Base-by-base conservation (phyloP, 2,888 invertebrate genomes). In the Agrochola litura region DNA sequence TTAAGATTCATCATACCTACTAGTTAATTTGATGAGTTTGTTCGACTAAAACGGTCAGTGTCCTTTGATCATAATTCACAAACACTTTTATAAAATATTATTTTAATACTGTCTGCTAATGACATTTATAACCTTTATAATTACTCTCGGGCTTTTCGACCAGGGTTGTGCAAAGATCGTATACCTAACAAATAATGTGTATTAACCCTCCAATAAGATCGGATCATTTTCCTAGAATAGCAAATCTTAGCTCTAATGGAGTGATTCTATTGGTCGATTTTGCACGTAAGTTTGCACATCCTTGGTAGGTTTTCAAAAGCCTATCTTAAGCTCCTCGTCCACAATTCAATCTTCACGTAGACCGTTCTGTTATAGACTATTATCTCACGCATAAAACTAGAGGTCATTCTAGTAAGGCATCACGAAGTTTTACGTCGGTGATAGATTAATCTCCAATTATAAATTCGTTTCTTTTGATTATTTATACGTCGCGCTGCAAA, bases 11-110 rank as follows among this genome's bases (percentile, higher is more conserved):
- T 54, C 14, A 37, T 19, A 52, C 16, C 8, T 52, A 63, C 16
- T 22, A 56, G 19, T 37, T 56, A n/a, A 71, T 6, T 69, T 43
- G 14, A 68, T 71, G 30, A 46, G 41, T n/a, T 73, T 30, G 25
- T 25, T 43, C 6, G 5, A 19, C 22, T 69, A 1, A 30, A 22
- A 63, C 6, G 9, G 9, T 19, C 14, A 52, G 16, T 61, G 30
- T 41, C 22, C 12, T 0, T 49, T 49, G 5, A 60, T 60, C 22
- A 46, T 12, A 10, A 8, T 71, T 37, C 16, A 73, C 16, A 10
- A 25, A 54, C 9, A 72, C 14, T 25, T 22, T 30, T 41, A n/a
- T 19, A 25, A 72, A 72, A 37, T 46, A 30, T 25, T 25, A 41
- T 41, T 54, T n/a, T 25, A 66, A 4, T n/a, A 12, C 12, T 12